Evolutionary conservation across 2,113 vertebrate genomes (phyloP).

Genomic region (Columba janthina): DNA sequence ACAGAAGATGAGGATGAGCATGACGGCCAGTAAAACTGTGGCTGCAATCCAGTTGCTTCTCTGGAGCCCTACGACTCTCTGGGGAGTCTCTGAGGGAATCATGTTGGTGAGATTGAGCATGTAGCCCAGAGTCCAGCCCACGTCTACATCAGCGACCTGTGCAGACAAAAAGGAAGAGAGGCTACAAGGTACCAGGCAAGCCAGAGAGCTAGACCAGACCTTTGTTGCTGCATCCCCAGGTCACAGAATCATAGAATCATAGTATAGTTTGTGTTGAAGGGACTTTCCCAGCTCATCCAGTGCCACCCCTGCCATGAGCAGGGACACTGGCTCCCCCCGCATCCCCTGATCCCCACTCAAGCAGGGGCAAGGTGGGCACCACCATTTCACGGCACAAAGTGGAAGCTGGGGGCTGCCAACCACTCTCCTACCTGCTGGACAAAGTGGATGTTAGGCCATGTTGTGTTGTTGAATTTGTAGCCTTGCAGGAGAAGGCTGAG

Average conservation of each 20-base stretch:
- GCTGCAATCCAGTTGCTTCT: conserved; percentile 71
- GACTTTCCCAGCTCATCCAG: too few species aligned
- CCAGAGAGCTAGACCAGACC: neutral
- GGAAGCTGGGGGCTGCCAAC: accelerated
- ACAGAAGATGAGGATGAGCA: conserved; percentile 27
- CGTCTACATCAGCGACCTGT: conserved; percentile 73
- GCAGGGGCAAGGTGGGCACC: neutral
- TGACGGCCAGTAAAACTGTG: conserved; percentile 61
- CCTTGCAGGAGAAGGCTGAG: conserved; percentile 79
- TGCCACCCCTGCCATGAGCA: too few species aligned
- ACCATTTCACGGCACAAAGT: neutral
- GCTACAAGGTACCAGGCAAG: neutral
- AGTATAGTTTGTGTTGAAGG: too few species aligned
- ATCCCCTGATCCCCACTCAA: too few species aligned
- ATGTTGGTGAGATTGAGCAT: conserved; percentile 84
- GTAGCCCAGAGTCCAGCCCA: conserved; percentile 89
- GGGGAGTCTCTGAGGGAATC: conserved; percentile 73
- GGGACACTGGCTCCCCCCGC: accelerated
- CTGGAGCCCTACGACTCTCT: conserved; percentile 58
- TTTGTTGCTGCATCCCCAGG: neutral
- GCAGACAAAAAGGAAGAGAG: neutral
- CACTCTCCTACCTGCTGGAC: conserved; percentile 74
- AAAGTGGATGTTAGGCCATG: conserved; percentile 80
- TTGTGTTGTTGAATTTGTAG: conserved; percentile 76
- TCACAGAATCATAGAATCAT: too few species aligned